Evolutionary conservation across 2,888 invertebrate genomes (phyloP).

Genomic region (Papilio gigon): DNA sequence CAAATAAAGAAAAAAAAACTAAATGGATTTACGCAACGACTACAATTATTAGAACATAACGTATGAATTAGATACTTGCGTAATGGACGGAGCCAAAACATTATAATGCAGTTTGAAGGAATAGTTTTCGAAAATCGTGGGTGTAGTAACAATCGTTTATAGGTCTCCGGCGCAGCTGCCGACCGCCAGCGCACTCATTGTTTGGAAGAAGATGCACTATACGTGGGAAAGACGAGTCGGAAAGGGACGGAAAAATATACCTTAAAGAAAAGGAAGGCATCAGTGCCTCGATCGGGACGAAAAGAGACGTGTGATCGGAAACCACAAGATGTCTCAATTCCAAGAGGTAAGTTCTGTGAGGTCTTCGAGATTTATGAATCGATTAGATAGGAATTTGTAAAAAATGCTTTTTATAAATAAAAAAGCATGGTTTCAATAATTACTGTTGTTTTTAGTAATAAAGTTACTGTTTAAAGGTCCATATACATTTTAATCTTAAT

Average conservation of each 20-base stretch:
- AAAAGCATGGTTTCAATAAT: not conserved
- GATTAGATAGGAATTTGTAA: slow-evolving; percentile 31
- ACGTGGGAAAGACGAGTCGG: slow-evolving; percentile 71
- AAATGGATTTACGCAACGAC: not conserved
- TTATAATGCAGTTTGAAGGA: slow-evolving; percentile 52
- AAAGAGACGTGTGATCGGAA: slow-evolving; percentile 78
- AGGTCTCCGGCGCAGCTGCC: slow-evolving; percentile 79
- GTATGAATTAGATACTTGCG: not conserved
- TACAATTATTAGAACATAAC: not conserved
- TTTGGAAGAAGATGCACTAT: slow-evolving; percentile 80
- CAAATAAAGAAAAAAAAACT: not conserved
- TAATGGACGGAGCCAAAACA: slow-evolving; percentile 46
- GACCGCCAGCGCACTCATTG: slow-evolving; percentile 70
- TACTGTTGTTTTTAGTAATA: not conserved
- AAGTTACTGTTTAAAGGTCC: not conserved
- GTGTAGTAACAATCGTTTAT: slow-evolving; percentile 72
- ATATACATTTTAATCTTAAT: not conserved
- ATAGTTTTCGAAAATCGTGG: slow-evolving; percentile 64
- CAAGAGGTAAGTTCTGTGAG: slow-evolving; percentile 79
- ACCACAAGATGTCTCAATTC: slow-evolving; percentile 83
- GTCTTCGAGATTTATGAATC: slow-evolving; percentile 61
- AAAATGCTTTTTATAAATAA: not conserved
- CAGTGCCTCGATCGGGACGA: slow-evolving; percentile 56
- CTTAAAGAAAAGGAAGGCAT: slow-evolving; percentile 74
- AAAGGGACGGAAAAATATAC: slow-evolving; percentile 70